Percentiles rank a stretch among this genome's conserved stretches.
phyloP scores from a whole-genome alignment of 30 jellyfish, hydroid and myxozoan species.

The Chironex yamaguchii region DNA sequence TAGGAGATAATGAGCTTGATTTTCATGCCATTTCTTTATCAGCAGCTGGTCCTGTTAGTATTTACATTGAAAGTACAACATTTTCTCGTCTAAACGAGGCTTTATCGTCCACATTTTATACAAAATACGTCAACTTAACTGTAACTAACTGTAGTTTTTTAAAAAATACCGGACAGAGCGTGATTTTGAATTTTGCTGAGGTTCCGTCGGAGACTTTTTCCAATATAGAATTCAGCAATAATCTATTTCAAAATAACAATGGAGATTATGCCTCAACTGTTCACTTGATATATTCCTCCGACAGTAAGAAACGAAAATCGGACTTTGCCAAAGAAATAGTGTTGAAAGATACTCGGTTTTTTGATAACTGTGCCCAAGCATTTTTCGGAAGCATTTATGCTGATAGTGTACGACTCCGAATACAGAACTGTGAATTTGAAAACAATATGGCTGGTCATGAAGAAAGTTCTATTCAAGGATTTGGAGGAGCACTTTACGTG shows the following conservation, averaged over 20 bases:
- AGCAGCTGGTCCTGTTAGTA: slow-evolving; percentile 8
- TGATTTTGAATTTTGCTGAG: slow-evolving; percentile 66
- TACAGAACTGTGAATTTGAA: slow-evolving; percentile 25
- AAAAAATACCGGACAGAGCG: slow-evolving; percentile 82
- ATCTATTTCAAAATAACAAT: slow-evolving; percentile 53
- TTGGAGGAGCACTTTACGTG: slow-evolving; percentile 94
- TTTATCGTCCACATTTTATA: slow-evolving; percentile 67
- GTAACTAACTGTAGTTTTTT: slow-evolving; percentile 18
- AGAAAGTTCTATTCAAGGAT: slow-evolving; percentile 89
- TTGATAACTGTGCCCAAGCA: slow-evolving; percentile 74
- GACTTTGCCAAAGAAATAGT: slow-evolving; percentile 13
- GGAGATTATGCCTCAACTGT: slow-evolving; percentile 91
- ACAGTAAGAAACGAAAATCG: background rate
- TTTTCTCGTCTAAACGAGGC: slow-evolving; percentile 74
- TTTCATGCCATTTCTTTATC: slow-evolving; percentile 72
- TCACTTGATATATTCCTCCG: slow-evolving; percentile 49
- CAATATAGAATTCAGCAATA: background rate
- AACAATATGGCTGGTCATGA: slow-evolving; percentile 89
- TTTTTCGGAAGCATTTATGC: slow-evolving; percentile 96
- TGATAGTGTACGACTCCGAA: slow-evolving; percentile 68
- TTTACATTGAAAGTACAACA: slow-evolving; percentile 36
- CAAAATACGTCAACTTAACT: slow-evolving; percentile 8
- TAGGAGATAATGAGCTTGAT: slow-evolving; percentile 21
- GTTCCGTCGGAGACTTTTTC: slow-evolving; percentile 17
- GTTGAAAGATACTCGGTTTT: slow-evolving; percentile 41